phyloP scores from a whole-genome alignment of 2,113 vertebrate species.

The Oryzias melastigma region DNA sequence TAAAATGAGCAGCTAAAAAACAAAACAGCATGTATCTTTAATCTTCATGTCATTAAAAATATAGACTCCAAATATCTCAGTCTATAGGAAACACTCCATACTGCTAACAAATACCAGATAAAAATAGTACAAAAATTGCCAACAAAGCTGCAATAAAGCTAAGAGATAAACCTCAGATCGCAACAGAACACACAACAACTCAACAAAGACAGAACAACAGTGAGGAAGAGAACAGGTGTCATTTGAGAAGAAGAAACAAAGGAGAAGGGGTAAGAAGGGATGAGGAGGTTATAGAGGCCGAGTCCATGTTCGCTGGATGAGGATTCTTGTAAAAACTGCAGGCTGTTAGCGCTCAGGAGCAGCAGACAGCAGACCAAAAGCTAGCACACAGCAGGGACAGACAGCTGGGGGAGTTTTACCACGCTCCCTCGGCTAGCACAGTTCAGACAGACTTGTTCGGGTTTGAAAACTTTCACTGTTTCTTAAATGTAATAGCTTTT shows the following conservation, averaged over 20 bases:
- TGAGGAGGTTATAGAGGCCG: constrained; percentile 29
- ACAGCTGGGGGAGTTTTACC: constrained; percentile 69
- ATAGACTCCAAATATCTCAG: no score
- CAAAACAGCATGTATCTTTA: neutral
- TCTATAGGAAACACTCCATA: constrained; percentile 1
- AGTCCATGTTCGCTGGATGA: constrained; percentile 43
- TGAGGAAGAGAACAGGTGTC: constrained; percentile 21
- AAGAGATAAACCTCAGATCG: constrained; percentile 19
- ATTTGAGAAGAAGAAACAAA: constrained; percentile 15
- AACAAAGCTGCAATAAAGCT: constrained; percentile 45
- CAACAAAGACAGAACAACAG: constrained; percentile 15
- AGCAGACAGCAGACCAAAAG: constrained; percentile 68
- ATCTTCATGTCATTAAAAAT: no score
- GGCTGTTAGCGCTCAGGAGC: constrained; percentile 62
- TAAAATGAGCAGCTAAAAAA: constrained; percentile 25
- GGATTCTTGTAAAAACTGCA: constrained; percentile 46
- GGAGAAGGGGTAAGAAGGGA: constrained; percentile 8
- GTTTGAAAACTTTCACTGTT: neutral
- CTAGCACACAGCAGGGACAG: constrained; percentile 73
- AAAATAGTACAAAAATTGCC: constrained; percentile 1
- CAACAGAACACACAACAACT: constrained; percentile 24
- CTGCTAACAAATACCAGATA: neutral
- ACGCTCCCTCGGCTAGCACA: constrained; percentile 64
- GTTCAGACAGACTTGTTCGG: constrained; percentile 14
- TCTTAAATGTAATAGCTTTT: constrained; percentile 17